phyloP scores from a whole-genome alignment of 1,140 invertebrate species.

The Andricus grossulariae region DNA sequence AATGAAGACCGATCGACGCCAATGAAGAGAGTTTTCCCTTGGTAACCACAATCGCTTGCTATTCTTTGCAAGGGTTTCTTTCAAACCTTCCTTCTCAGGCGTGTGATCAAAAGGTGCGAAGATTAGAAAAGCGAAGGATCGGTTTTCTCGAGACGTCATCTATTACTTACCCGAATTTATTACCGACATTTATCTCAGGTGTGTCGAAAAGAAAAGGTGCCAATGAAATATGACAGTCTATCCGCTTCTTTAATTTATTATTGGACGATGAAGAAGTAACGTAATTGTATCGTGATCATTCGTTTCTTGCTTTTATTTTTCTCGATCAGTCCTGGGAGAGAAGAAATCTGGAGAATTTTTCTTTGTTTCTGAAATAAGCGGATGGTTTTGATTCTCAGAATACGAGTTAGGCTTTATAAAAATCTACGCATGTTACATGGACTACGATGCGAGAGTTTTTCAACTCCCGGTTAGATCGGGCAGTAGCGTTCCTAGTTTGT shows the following conservation, averaged over 20 bases:
- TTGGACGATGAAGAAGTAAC: background rate
- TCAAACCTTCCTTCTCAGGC: background rate
- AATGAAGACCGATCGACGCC: conserved; percentile 50
- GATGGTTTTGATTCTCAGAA: too few species aligned
- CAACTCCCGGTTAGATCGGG: too few species aligned
- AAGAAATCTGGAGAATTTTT: too few species aligned
- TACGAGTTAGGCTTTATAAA: too few species aligned
- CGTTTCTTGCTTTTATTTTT: too few species aligned
- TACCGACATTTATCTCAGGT: background rate
- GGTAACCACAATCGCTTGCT: background rate
- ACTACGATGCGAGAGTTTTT: too few species aligned
- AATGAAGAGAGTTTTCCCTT: background rate
- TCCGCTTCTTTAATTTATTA: background rate
- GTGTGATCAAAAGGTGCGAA: background rate
- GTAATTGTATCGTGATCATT: too few species aligned
- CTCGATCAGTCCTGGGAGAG: too few species aligned
- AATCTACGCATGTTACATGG: too few species aligned
- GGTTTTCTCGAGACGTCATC: background rate
- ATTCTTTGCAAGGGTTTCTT: background rate
- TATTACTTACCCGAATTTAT: conserved; percentile 5
- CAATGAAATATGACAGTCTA: background rate
- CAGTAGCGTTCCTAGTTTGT: too few species aligned
- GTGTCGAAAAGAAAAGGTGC: background rate
- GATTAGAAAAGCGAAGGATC: background rate
- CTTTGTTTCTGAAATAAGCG: too few species aligned